Evolutionary conservation across 92 coral and sea anemone species (phyloP).

Genomic region (Zoanthus sociatus): DNA sequence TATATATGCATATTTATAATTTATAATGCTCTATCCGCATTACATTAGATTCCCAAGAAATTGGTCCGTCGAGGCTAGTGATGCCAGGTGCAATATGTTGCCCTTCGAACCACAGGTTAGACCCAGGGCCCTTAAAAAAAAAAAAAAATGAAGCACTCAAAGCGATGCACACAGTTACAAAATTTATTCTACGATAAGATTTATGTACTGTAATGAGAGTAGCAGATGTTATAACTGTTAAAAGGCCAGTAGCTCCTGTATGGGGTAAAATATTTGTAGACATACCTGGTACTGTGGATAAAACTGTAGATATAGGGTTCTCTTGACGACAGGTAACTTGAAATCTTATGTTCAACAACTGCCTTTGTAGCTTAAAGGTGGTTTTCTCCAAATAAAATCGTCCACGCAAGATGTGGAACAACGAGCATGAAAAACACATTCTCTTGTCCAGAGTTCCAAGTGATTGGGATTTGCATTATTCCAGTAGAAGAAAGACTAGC

Average conservation of each 20-base stretch:
- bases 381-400: slow-evolving; percentile 52
- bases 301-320: background rate
- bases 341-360: slow-evolving; percentile 40
- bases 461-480: slow-evolving; percentile 63
- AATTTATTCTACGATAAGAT: slow-evolving; percentile 21
- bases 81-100: slow-evolving; percentile 64
- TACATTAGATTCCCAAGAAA: slow-evolving; percentile 47
- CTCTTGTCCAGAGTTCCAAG: slow-evolving; percentile 54
- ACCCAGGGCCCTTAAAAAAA: slow-evolving; percentile 39
- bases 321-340: no score
- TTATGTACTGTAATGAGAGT: slow-evolving; percentile 31
- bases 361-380: slow-evolving; percentile 65
- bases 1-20: no score
- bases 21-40: no score
- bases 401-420: no score
- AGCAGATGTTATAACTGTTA: slow-evolving; percentile 30
- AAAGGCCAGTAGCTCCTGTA: slow-evolving; percentile 59
- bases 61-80: slow-evolving; percentile 68
- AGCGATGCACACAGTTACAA: slow-evolving; percentile 52
- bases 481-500: slow-evolving; percentile 47
- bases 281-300: background rate
- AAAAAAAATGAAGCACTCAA: slow-evolving; percentile 46
- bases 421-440: background rate
- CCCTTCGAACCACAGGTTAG: slow-evolving; percentile 57
- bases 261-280: slow-evolving; percentile 40